Evolutionary conservation across 2,888 invertebrate species (phyloP).

Genomic region (Xylophagus ater): DNA sequence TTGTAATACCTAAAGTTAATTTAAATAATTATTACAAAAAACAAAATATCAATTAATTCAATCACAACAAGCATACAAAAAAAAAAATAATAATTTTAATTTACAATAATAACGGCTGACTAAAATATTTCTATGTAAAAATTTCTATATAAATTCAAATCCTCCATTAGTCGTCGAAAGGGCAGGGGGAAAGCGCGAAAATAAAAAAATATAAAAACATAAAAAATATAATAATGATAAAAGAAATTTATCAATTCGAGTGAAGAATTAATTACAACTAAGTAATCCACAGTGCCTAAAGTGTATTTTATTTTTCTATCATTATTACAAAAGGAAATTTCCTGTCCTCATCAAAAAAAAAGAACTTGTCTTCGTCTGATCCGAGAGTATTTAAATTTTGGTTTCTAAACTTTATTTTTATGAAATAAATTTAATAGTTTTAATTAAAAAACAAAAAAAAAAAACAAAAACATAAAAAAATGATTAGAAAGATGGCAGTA

Average conservation of each 20-base stretch:
- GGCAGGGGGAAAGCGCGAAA: slow-evolving; percentile 4
- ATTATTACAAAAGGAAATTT: slow-evolving; percentile 16
- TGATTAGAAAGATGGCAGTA: not conserved
- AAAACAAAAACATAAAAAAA: not conserved
- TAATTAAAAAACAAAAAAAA: slow-evolving; percentile 1
- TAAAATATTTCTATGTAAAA: slow-evolving; percentile 8
- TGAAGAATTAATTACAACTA: slow-evolving; percentile 22
- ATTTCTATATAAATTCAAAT: slow-evolving; percentile 24
- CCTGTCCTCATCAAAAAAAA: slow-evolving; percentile 3
- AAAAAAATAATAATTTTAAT: slow-evolving; percentile 8
- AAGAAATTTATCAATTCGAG: slow-evolving; percentile 16
- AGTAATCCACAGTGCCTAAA: slow-evolving; percentile 25
- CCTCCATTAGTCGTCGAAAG: slow-evolving; percentile 37
- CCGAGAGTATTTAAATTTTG: no score
- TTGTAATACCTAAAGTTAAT: slow-evolving; percentile 20
- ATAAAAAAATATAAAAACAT: slow-evolving; percentile 6
- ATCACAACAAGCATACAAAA: slow-evolving; percentile 29
- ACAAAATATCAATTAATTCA: slow-evolving; percentile 18
- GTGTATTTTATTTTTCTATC: slow-evolving; percentile 2
- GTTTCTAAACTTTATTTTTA: no score
- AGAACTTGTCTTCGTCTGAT: no score
- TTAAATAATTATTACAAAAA: slow-evolving; percentile 13
- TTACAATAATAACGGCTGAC: slow-evolving; percentile 4
- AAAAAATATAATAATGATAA: slow-evolving; percentile 3
- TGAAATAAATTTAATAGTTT: slow-evolving; percentile 1